Evolutionary conservation across 2,888 invertebrate genomes (phyloP).

Genomic region (Ormia ochracea): DNA sequence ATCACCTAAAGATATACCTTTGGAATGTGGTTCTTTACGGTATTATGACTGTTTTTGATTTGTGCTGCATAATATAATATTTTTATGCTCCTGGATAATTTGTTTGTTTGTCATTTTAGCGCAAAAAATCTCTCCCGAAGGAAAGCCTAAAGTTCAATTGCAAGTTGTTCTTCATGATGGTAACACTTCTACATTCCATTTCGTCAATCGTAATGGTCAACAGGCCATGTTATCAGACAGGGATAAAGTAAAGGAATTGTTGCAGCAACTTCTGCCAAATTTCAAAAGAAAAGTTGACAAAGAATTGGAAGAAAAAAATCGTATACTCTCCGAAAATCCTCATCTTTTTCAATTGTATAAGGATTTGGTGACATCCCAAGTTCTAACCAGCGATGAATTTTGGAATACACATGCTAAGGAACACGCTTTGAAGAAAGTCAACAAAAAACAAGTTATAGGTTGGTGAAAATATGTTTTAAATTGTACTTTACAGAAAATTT

Average conservation of each 20-base stretch:
- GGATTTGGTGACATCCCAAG: constrained; percentile 96
- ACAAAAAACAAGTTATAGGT: constrained; percentile 90
- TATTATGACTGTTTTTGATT: no score
- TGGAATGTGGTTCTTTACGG: no score
- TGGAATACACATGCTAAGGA: constrained; percentile 93
- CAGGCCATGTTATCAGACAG: constrained; percentile 91
- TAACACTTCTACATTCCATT: constrained; percentile 97
- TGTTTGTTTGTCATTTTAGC: constrained; percentile 78
- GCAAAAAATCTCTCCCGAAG: constrained; percentile 97
- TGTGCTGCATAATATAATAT: no score
- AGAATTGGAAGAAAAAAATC: constrained; percentile 93
- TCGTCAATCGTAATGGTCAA: constrained; percentile 90
- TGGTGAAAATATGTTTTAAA: no score
- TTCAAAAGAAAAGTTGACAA: constrained; percentile 94
- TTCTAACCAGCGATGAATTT: constrained; percentile 97
- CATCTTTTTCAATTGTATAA: constrained; percentile 94
- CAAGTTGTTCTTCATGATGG: constrained; percentile 97
- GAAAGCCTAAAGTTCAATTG: constrained; percentile 97
- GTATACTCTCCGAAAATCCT: constrained; percentile 92
- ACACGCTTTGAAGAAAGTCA: constrained; percentile 84
- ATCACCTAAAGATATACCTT: no score
- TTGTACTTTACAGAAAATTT: no score
- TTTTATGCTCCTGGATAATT: no score
- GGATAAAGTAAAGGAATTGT: constrained; percentile 93
- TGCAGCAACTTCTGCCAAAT: constrained; percentile 93